Evolutionary conservation across 1,140 invertebrate species (phyloP).

Genomic region (Tetranychus urticae): DNA sequence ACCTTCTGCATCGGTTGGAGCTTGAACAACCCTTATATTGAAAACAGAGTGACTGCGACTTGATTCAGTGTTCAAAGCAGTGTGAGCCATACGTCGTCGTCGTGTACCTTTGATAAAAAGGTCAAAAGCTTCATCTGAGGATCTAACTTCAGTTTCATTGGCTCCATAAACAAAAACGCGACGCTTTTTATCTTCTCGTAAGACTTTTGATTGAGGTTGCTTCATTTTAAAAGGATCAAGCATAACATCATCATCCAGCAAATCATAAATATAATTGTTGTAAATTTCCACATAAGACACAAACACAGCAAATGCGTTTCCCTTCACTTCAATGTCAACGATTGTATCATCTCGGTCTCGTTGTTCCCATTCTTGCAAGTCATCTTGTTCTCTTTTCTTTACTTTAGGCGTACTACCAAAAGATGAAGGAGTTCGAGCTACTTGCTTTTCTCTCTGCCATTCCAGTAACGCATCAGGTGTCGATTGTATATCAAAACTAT

Average conservation of each 20-base stretch:
- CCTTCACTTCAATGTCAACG: conserved; percentile 42
- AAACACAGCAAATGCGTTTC: conserved; percentile 68
- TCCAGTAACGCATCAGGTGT: conserved; percentile 67
- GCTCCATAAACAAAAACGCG: conserved; percentile 78
- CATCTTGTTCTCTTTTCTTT: not conserved
- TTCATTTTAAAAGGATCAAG: conserved; percentile 14
- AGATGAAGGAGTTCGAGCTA: not conserved
- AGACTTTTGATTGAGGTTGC: conserved; percentile 32
- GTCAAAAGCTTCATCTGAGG: conserved; percentile 67
- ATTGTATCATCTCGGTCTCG: conserved; percentile 29
- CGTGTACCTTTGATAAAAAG: conserved; percentile 52
- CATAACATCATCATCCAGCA: conserved; percentile 50
- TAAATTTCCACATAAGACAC: conserved; percentile 93
- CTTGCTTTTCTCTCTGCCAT: conserved; percentile 25
- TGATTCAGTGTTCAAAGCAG: conserved; percentile 65
- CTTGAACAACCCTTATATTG: conserved; percentile 67
- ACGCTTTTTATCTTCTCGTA: conserved; percentile 47
- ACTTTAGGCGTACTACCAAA: conserved; percentile 3
- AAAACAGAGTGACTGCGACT: conserved; percentile 84
- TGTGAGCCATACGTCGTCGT: conserved; percentile 60
- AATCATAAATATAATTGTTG: conserved; percentile 89
- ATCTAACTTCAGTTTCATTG: conserved; percentile 69
- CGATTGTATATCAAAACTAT: conserved; percentile 70
- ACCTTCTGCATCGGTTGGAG: conserved; percentile 40
- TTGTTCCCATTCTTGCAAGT: conserved; percentile 10